Evolutionary conservation across 2,888 invertebrate species (phyloP), one percentile per base, ranked within the genome.

Genomic region (Oscheius myriophilus): DNA sequence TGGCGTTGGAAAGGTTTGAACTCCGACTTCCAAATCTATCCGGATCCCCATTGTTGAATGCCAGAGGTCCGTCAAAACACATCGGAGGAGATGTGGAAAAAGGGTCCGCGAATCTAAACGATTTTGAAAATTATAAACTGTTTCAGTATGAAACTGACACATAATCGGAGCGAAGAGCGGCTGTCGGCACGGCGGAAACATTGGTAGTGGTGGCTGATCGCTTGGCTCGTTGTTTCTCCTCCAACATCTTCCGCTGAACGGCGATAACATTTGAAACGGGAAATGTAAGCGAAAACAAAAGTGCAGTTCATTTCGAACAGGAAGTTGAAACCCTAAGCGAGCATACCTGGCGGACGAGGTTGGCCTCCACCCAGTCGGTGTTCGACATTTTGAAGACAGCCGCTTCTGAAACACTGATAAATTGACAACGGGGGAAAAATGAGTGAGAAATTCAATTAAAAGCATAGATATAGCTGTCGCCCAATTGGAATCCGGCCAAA

Each of bases 161-260:
- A 21, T 49, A 61, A 39, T 61, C 61, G 7, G 61, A 61, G 18
- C 49, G 61, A 16, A 61, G 49, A 43, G 58, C 58, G 7, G 61
- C n/a, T 46, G 25, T 61, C 0, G 61, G 49, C n/a, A 61, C 61
- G 12, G 76, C 51, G 71, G 57, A 49, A 39, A 61, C 46, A 9
- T 49, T 49, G 2, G 25, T 46, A 16, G 61, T 61, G 4, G 49
- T 61, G 14, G 33, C 49, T 9, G 33, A 33, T 39, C 84, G 76
- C 33, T 83, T 82, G 54, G 80, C 78, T 3, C 79, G 71, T 67
- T 86, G 85, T 55, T 80, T 82, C 54, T 85, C 81, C 67, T 85
- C 85, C n/a, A 86, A 76, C 65, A 86, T 71, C 62, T 76, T 73
- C 16, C 84, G 70, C 80, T 84, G 64, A 66, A 83, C 68, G 23